Base-by-base conservation (phyloP, 2,113 vertebrate genomes). In the Stercorarius parasiticus region DNA sequence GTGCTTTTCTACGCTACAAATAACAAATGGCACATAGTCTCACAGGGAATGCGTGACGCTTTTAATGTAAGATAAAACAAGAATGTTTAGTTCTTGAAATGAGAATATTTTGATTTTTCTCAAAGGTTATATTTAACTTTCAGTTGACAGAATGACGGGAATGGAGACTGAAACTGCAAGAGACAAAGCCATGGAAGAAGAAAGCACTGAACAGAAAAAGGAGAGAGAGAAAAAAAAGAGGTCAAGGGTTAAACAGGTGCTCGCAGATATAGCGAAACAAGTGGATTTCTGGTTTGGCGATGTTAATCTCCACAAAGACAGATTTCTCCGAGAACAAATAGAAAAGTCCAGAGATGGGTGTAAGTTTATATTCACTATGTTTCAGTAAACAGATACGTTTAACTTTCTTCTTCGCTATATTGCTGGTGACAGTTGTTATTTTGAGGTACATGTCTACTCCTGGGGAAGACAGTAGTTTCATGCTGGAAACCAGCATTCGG, bases 241-340 rank as follows among this genome's bases (percentile, higher is more conserved):
- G 34, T 99, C 99, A 2, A 97, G 99, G 34, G 99, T 99, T n/a
- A 99, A 99, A 93, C 99, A 99, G 95, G 98, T 99, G 91, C 98
- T 99, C 40, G 98, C 98, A 34, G 99, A 99, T 55, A 99, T 99
- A 92, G 99, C 98, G 20, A 99, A 99, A 67, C 99, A 99, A 93
- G 99, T 99, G 83, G 99, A 99, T 97, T 99, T 99, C 97, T 99
- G 99, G 99, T 99, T 99, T 86, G 99, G 99, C 3, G 99, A 99
- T n/a, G 99, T 99, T 21, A 99, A 99, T 96, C 99, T 99, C 16
- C 99, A 99, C 97, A 99, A 99, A 95, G 99, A 99, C 90, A 98
- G 98, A 85, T 99, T 99, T 93, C 98, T 99, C 27, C 98, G 98
- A 64, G 99, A 99, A n/a, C 98, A 99, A 92, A 98, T 99, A 43